These are phyloP conservation scores for Nephila pilipes DNA, from an alignment of 1,140 invertebrate genomes.

Conservation along the genomic window DNA sequence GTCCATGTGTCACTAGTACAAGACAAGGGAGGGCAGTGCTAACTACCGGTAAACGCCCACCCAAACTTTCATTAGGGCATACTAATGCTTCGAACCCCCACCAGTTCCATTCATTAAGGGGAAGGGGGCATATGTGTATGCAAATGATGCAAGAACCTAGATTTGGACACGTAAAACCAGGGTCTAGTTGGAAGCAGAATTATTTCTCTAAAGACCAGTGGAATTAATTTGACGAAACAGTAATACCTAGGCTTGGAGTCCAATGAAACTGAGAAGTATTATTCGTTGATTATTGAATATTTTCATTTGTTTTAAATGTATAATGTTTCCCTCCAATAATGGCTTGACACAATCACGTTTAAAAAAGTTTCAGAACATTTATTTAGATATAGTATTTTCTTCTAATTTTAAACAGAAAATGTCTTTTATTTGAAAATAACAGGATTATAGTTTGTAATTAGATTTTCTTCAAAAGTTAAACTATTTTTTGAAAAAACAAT, in stretches of 20 bases:
- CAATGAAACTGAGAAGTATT: slow-evolving; percentile 5
- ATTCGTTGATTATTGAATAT: background rate
- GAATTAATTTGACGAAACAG: slow-evolving; percentile 53
- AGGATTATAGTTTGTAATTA: no score
- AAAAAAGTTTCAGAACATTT: no score
- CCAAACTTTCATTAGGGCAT: slow-evolving; percentile 76
- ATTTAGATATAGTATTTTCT: no score
- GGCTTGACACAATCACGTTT: no score
- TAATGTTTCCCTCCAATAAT: no score
- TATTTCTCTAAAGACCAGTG: slow-evolving; percentile 8
- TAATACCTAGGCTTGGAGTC: background rate
- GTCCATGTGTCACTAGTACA: slow-evolving; percentile 75
- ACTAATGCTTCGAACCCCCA: slow-evolving; percentile 70
- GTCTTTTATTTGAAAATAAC: no score
- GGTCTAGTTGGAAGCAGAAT: background rate
- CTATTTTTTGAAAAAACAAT: no score
- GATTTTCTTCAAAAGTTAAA: no score
- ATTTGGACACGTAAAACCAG: slow-evolving; percentile 47
- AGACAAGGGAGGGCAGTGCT: slow-evolving; percentile 76
- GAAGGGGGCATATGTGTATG: slow-evolving; percentile 74
- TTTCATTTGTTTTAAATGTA: background rate
- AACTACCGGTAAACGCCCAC: slow-evolving; percentile 76
- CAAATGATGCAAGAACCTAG: slow-evolving; percentile 73
- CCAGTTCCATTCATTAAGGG: slow-evolving; percentile 71
- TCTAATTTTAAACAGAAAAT: no score